Conservation (phyloP, 2,797 vertebrate species). For the Uromys caudimaculatus region DNA sequence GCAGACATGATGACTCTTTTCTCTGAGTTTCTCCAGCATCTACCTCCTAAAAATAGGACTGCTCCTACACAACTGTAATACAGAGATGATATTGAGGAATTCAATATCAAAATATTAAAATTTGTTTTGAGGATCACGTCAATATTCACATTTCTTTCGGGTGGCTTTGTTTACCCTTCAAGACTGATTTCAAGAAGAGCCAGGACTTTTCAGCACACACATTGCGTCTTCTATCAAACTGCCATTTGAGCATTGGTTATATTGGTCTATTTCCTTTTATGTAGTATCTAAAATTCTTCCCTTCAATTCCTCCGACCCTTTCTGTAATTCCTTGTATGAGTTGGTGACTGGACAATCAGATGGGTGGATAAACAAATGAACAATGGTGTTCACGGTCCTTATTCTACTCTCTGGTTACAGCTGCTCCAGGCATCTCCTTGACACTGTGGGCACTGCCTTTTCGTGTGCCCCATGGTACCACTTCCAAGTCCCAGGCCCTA, state of each 20-base stretch:
- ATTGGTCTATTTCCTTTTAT: neutral
- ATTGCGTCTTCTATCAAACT: neutral
- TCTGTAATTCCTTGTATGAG: neutral
- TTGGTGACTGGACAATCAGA: neutral
- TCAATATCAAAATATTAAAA: slow-evolving; percentile 37
- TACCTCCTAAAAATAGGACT: neutral
- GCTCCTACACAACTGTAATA: neutral
- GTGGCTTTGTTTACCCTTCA: slow-evolving; percentile 1
- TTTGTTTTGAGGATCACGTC: slow-evolving; percentile 1
- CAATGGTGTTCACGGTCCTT: neutral
- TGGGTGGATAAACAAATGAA: neutral
- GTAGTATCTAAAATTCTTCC: neutral
- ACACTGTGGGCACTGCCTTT: neutral
- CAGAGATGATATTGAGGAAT: neutral
- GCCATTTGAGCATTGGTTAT: neutral
- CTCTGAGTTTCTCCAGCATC: neutral
- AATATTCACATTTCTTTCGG: slow-evolving; percentile 28
- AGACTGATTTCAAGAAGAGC: slow-evolving; percentile 5
- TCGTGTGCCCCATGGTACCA: neutral
- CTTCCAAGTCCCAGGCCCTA: neutral
- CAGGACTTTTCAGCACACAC: neutral
- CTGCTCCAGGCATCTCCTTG: neutral
- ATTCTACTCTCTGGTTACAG: neutral
- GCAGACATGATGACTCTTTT: neutral
- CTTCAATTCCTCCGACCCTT: neutral